Base-by-base conservation (phyloP, 1,140 invertebrate genomes). In the Acromyrmex heyeri region DNA sequence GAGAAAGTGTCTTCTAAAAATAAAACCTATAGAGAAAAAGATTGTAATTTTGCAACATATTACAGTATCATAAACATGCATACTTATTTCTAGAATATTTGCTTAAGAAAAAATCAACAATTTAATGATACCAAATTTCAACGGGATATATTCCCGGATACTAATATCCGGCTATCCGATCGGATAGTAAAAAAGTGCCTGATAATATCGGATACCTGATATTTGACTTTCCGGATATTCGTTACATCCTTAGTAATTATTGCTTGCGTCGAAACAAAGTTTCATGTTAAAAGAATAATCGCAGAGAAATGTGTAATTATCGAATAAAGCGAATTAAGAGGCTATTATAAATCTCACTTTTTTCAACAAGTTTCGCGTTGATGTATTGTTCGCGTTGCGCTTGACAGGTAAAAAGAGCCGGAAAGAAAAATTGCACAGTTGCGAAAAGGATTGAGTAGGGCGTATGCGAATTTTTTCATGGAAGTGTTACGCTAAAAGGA, bases 381-480 rank as follows among this genome's bases (percentile, higher is more conserved):
- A 55, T 55, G 4, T 24, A 55, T 34, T n/a, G 16, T 24, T 21
- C 8, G 21, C 61, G 18, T 64, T 50, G 38, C 24, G 24, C 44
- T 10, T 30, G 55, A 30, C 61, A 30, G 44, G 59, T 64, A 77
- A 78, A 69, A 76, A 76, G n/a, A 61, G 50, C 21, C 59, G 24
- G 10, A 48, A 65, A 48, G 59, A 78, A 64, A 78, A 78, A 78
- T 78, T 65, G 38, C 76, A 65, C 61, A 78, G 14, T 50, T 30
- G 27, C 61, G 21, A 65, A 64, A 48, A 24, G 57, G 61, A 65
- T 65, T 78, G 65, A 78, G 24, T 65, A 65, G 76, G 24, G 24
- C 21, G 59, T 24, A 2, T 57, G 27, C 14, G 10, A 57, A 75
- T 12, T 21, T 78, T 64, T n/a, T 79, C 34, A 16, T 14, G 76